phyloP scores from a whole-genome alignment of 2,113 vertebrate genomes.

The Sturnira hondurensis region DNA sequence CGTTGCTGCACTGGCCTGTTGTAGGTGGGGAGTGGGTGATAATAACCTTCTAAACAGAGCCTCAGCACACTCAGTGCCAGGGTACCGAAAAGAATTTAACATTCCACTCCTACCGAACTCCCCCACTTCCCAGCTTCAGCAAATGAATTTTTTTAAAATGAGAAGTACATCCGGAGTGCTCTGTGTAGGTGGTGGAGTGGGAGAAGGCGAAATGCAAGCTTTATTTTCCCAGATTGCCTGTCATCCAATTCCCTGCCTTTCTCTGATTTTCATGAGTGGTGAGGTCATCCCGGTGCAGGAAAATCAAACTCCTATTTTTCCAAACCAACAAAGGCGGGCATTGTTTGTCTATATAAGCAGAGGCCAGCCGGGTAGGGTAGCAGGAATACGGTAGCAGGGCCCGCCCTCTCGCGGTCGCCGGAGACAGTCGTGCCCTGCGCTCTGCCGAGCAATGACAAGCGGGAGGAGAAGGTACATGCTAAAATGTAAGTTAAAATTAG shows the following conservation, averaged over 20 bases:
- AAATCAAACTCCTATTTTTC: constrained; percentile 63
- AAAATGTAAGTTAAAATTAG: constrained; percentile 71
- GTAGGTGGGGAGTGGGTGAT: background rate
- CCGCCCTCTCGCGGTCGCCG: constrained; percentile 46
- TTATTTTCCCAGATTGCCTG: constrained; percentile 43
- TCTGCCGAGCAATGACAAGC: background rate
- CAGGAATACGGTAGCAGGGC: background rate
- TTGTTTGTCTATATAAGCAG: constrained; percentile 21
- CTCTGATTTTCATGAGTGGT: constrained; percentile 55
- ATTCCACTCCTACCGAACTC: background rate
- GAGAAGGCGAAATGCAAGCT: constrained; percentile 43
- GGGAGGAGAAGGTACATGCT: constrained; percentile 12
- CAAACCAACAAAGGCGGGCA: constrained; percentile 39
- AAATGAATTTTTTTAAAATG: background rate
- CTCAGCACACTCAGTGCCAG: background rate
- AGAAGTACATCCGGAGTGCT: background rate
- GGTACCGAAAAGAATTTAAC: background rate
- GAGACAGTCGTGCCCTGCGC: background rate
- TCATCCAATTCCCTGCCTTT: constrained; percentile 23
- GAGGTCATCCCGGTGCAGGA: constrained; percentile 58
- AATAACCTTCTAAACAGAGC: background rate
- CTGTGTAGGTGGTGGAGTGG: constrained; percentile 26
- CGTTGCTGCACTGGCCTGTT: background rate
- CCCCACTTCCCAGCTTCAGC: background rate
- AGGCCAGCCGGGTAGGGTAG: background rate